Base-by-base conservation (phyloP, 2,113 vertebrate genomes). In the Nycticebus coucang region DNA sequence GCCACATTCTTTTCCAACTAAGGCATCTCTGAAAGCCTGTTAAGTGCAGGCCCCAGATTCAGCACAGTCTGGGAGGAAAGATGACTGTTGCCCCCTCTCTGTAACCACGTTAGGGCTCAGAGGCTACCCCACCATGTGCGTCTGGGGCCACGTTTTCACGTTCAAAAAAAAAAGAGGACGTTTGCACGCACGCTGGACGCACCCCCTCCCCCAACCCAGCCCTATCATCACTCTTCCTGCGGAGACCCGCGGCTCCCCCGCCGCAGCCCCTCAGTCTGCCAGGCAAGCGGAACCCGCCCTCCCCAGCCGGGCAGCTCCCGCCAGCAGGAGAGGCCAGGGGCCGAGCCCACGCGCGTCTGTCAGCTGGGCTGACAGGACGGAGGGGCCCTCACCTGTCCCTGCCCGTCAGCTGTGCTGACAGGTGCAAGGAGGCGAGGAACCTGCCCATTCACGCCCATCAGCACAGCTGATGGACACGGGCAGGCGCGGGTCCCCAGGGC, bases 391-490 rank as follows among this genome's bases (percentile, higher is more conserved):
- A 96, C 96, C 96, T 95, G 86, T 72, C 77, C 87, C 55, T 86
- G 85, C 88, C 97, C 95, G 30, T 98, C 97, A 97, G 85, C 69
- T 66, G 5, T 22, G 81, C 89, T 97, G 97, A 97, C 97, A 98
- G 97, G 97, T 95, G 93, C 96, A 95, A n/a, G 96, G 96, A 97
- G 95, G 94, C 96, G 41, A 94, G 95, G 95, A 88, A 91, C 69
- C 75, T 93, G 72, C 87, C 95, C 74, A 93, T 97, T 98, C 97
- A 97, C 97, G 97, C 96, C 97, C 97, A 95, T 96, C 96, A 95
- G 97, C 97, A 97, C 97, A 97, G 79, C 92, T 98, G 97, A 98
- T 78, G 96, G 97, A 96, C 89, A 66, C 66, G 0, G 87, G 87
- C 60, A 9, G 69, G 78, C 15, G 26, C 84, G 80, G 62, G 82